Conservation (phyloP, 2,888 invertebrate genomes). For the Galerucella nymphaeae region DNA sequence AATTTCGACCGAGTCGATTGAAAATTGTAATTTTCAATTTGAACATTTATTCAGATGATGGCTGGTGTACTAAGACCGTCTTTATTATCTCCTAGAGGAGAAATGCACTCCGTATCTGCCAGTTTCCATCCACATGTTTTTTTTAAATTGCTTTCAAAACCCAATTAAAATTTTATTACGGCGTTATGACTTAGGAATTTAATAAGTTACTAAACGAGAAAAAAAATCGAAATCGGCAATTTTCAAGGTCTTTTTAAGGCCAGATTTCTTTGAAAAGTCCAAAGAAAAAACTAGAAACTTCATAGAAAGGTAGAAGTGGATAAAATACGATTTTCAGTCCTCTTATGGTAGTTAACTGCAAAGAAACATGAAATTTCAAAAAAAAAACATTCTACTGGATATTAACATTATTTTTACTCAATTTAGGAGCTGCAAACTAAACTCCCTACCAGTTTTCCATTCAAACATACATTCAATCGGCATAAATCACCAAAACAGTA, state of each 20-base stretch:
- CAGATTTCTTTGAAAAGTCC: too few relatives aligned
- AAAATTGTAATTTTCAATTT: slow-evolving; percentile 49
- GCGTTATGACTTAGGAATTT: slow-evolving; percentile 43
- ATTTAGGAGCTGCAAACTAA: slow-evolving; percentile 6
- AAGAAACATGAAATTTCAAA: not conserved
- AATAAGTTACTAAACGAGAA: slow-evolving; percentile 18
- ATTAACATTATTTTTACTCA: slow-evolving; percentile 8
- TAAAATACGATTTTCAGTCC: too few relatives aligned
- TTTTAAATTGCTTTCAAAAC: slow-evolving; percentile 49
- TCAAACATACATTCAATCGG: slow-evolving; percentile 29
- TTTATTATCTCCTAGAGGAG: not conserved
- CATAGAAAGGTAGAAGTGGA: too few relatives aligned
- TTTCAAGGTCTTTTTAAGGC: not conserved
- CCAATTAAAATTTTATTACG: slow-evolving; percentile 50
- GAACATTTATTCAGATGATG: slow-evolving; percentile 32
- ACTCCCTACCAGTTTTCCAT: slow-evolving; percentile 24
- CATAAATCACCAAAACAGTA: slow-evolving; percentile 33
- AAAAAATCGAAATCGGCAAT: slow-evolving; percentile 3
- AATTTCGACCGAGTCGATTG: slow-evolving; percentile 43
- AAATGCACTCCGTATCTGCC: slow-evolving; percentile 39
- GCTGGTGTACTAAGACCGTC: slow-evolving; percentile 1
- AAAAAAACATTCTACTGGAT: not conserved
- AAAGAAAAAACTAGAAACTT: too few relatives aligned
- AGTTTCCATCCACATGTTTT: slow-evolving; percentile 46
- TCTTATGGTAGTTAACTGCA: too few relatives aligned